A percentile compares a stretch with the other conserved stretches of the same genome.
Evolutionary conservation across 2,113 vertebrate genomes (phyloP).

Genomic region (Caloenas nicobarica): DNA sequence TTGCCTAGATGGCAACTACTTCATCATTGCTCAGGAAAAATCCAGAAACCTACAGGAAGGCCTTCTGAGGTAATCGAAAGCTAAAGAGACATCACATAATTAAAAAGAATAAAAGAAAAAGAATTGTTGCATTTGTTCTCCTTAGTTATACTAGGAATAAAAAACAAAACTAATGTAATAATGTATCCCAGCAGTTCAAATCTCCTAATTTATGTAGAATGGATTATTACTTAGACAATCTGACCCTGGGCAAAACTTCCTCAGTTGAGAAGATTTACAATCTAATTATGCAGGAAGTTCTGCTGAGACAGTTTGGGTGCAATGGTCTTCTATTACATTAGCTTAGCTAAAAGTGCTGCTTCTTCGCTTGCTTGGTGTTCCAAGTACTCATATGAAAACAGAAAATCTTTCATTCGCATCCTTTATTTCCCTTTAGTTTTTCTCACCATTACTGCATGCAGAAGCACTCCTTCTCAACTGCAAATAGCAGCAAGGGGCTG

Average conservation of each 20-base stretch:
- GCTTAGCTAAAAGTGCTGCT: constrained; percentile 52
- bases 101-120: constrained; percentile 10
- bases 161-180: constrained; percentile 54
- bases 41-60: constrained; percentile 14
- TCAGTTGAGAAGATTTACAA: constrained; percentile 68
- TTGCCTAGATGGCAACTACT: background rate
- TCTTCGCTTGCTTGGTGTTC: constrained; percentile 49
- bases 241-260: constrained; percentile 67
- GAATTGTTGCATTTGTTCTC: constrained; percentile 34
- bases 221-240: constrained; percentile 71
- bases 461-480: background rate
- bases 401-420: background rate
- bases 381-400: constrained; percentile 37
- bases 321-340: constrained; percentile 66
- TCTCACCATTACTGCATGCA: background rate
- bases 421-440: constrained; percentile 25
- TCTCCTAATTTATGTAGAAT: constrained; percentile 72
- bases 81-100: background rate
- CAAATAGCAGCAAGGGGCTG: background rate
- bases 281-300: constrained; percentile 73
- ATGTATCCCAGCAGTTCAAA: constrained; percentile 56
- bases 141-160: constrained; percentile 44
- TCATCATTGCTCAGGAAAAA: constrained; percentile 9
- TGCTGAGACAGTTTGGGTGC: constrained; percentile 63
- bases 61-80: constrained; percentile 20